These are phyloP conservation scores for Polymixis flavicincta DNA, from an alignment of 2,888 invertebrate genomes.

Conservation along the genomic window DNA sequence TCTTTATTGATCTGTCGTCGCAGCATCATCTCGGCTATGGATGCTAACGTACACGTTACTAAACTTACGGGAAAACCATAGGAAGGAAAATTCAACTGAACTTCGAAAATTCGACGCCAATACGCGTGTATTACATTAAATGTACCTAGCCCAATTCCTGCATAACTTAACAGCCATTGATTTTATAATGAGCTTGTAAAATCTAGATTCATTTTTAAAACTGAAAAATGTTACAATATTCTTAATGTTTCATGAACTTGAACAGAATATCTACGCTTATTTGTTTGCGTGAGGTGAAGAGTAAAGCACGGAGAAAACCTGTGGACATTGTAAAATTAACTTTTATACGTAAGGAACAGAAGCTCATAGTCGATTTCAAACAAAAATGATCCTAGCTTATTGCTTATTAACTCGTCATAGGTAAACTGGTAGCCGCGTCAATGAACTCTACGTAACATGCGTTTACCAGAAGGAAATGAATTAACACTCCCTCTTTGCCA, in stretches of 20 bases:
- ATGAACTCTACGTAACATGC: neutral
- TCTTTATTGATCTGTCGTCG: slow-evolving; percentile 83
- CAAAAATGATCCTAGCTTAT: neutral
- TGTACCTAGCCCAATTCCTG: neutral
- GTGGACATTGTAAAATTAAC: neutral
- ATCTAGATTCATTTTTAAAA: slow-evolving; percentile 1
- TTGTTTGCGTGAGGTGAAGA: neutral
- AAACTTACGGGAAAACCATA: slow-evolving; percentile 26
- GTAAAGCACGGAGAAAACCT: neutral
- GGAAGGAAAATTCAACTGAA: neutral
- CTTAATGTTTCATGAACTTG: slow-evolving; percentile 11
- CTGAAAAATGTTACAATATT: neutral
- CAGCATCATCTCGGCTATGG: slow-evolving; percentile 78
- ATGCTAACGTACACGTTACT: slow-evolving; percentile 38
- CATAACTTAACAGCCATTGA: neutral
- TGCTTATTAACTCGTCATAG: too few species aligned
- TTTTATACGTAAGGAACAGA: neutral
- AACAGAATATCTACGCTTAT: neutral
- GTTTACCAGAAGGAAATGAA: neutral
- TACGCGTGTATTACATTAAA: slow-evolving; percentile 1
- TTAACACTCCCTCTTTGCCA: neutral
- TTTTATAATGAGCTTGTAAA: neutral
- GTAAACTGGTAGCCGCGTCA: neutral
- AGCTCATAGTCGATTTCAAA: neutral
- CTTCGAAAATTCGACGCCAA: neutral